These are phyloP conservation scores for Agrochola lychnidis DNA, from an alignment of 2,888 invertebrate species.

Conservation along the genomic window DNA sequence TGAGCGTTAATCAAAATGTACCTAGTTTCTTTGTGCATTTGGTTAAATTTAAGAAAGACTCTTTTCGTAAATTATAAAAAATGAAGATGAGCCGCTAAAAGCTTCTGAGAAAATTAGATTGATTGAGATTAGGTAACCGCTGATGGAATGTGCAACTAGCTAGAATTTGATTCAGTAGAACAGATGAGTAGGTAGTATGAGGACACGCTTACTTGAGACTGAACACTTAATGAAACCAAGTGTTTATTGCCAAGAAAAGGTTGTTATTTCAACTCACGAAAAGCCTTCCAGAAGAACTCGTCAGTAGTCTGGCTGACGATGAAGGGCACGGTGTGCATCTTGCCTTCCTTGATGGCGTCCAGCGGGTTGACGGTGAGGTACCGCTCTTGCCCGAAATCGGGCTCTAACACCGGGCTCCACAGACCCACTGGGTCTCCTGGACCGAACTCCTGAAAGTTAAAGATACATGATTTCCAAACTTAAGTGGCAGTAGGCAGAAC, in stretches of 20 bases:
- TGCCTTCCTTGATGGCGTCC: slow-evolving; percentile 89
- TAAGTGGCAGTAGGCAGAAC: neutral
- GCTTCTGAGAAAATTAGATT: neutral
- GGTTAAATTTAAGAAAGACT: neutral
- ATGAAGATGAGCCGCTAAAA: too few species aligned
- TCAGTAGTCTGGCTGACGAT: slow-evolving; percentile 92
- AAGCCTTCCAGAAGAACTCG: slow-evolving; percentile 92
- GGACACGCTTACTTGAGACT: neutral
- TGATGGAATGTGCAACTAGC: neutral
- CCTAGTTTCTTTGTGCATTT: neutral
- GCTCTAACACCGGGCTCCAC: slow-evolving; percentile 93
- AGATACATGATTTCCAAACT: neutral
- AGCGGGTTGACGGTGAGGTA: slow-evolving; percentile 92
- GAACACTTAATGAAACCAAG: neutral
- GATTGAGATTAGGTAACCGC: neutral
- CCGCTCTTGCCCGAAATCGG: slow-evolving; percentile 92
- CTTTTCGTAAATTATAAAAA: neutral
- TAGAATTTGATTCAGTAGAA: neutral
- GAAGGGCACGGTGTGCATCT: slow-evolving; percentile 92
- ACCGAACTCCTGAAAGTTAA: slow-evolving; percentile 86
- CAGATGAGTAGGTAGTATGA: too few species aligned
- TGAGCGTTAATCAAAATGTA: neutral
- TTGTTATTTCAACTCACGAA: slow-evolving; percentile 84
- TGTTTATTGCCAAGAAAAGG: neutral
- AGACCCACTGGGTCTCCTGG: slow-evolving; percentile 87